A percentile compares a stretch with the other conserved stretches of the same genome.
Evolutionary conservation across 2,888 invertebrate genomes (phyloP).

Genomic region (Drosophila anceps): DNA sequence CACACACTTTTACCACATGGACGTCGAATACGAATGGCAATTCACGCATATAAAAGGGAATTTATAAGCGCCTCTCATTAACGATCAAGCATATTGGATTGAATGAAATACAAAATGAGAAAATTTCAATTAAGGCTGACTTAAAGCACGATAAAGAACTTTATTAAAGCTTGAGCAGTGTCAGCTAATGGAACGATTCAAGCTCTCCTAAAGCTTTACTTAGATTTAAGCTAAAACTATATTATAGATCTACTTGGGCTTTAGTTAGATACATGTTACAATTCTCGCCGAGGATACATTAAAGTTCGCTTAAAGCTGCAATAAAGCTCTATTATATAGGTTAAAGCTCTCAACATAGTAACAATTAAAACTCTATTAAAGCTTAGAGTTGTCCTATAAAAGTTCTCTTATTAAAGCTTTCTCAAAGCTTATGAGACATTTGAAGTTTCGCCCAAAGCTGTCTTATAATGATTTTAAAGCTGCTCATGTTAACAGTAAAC

Average conservation of each 20-base stretch:
- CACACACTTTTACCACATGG: not conserved
- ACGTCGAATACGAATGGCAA: constrained; percentile 9
- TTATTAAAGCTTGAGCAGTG: too few relatives aligned
- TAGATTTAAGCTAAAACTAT: too few relatives aligned
- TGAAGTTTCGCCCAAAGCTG: too few relatives aligned
- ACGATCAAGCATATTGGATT: not conserved
- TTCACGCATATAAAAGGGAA: constrained; percentile 34
- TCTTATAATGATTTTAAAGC: too few relatives aligned
- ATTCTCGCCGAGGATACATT: too few relatives aligned
- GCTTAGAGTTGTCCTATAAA: too few relatives aligned
- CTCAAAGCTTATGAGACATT: too few relatives aligned
- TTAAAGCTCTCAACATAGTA: not conserved
- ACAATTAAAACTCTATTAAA: not conserved
- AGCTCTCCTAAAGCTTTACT: not conserved
- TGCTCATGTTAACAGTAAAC: too few relatives aligned
- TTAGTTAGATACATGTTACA: too few relatives aligned
- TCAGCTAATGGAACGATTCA: not conserved
- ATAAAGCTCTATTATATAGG: not conserved
- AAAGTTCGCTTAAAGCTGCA: not conserved
- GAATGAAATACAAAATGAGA: not conserved
- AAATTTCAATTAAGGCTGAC: not conserved
- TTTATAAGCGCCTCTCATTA: constrained; percentile 1
- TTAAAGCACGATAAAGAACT: not conserved
- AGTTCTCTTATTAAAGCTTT: too few relatives aligned
- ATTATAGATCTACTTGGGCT: too few relatives aligned